These are phyloP conservation scores for Eulemur mongoz DNA, from an alignment of 2,797 vertebrate genomes.

Conservation along the genomic window DNA sequence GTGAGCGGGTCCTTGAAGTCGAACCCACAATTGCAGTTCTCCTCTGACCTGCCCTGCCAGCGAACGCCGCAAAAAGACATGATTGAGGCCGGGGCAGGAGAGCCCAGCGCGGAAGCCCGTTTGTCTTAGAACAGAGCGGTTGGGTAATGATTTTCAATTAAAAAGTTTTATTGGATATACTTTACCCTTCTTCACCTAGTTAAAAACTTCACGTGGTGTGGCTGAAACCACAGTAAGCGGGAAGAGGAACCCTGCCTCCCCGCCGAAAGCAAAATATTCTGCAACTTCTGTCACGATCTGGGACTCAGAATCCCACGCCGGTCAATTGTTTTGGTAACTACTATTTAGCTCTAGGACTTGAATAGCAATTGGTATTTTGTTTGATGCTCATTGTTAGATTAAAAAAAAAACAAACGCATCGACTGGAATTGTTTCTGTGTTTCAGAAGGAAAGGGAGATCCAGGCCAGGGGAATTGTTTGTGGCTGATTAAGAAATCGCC, in stretches of 20 bases:
- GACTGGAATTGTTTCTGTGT: neutral
- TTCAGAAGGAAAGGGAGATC: neutral
- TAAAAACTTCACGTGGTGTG: neutral
- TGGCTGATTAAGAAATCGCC: neutral
- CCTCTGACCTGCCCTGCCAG: constrained; percentile 45
- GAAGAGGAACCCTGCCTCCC: neutral
- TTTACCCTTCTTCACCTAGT: neutral
- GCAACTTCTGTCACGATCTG: neutral
- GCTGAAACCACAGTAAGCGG: neutral
- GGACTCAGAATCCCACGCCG: fast-evolving
- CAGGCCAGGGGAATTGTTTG: neutral
- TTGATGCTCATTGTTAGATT: neutral
- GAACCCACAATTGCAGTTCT: neutral
- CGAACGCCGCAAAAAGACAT: neutral
- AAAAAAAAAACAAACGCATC: fast-evolving
- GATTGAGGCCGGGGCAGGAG: neutral
- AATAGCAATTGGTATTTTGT: neutral
- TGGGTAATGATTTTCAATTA: neutral
- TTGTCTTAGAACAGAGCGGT: constrained; percentile 37
- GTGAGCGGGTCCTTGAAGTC: constrained; percentile 70
- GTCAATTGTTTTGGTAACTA: neutral
- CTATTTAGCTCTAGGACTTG: neutral
- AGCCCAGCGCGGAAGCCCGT: neutral
- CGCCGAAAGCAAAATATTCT: neutral
- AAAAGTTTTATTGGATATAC: neutral